A percentile compares a stretch with the other conserved stretches of the same genome.
Conservation (phyloP, 2,113 vertebrate genomes). For the Microcebus griseorufus region DNA sequence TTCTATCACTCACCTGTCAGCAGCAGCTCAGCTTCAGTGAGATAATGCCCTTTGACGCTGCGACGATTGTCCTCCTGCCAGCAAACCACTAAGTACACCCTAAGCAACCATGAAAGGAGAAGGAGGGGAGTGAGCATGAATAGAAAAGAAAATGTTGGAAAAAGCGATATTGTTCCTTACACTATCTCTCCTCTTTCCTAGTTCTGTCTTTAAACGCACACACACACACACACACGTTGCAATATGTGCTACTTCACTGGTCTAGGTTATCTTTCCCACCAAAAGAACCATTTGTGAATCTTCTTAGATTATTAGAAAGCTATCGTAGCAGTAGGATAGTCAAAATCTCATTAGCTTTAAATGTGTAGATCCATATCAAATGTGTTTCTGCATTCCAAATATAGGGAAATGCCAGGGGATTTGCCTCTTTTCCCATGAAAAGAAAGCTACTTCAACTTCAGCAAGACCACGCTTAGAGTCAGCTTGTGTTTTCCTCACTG, state of each 20-base stretch:
- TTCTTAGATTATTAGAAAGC: not conserved
- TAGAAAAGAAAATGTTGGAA: not conserved
- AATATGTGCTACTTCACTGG: not conserved
- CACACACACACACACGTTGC: not conserved
- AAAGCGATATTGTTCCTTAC: not conserved
- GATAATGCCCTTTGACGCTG: not conserved
- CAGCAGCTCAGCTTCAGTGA: not conserved
- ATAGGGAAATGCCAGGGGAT: not conserved
- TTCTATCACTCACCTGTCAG: not conserved
- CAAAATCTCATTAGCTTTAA: not conserved
- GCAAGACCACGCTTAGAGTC: not conserved
- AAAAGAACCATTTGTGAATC: not conserved
- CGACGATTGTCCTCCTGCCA: not conserved
- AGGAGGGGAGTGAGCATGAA: rapidly evolving
- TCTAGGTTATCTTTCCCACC: not conserved
- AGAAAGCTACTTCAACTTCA: not conserved
- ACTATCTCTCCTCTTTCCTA: not conserved
- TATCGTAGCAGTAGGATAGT: not conserved
- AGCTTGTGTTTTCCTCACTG: not conserved
- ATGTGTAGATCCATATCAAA: not conserved
- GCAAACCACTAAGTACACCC: not conserved
- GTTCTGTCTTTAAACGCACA: not conserved
- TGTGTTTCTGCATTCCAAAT: not conserved
- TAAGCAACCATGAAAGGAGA: not conserved
- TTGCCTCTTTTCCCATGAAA: not conserved